These are phyloP conservation scores for Ctenosaura bakeri DNA, from an alignment of 2,797 vertebrate genomes.

Conservation along the genomic window DNA sequence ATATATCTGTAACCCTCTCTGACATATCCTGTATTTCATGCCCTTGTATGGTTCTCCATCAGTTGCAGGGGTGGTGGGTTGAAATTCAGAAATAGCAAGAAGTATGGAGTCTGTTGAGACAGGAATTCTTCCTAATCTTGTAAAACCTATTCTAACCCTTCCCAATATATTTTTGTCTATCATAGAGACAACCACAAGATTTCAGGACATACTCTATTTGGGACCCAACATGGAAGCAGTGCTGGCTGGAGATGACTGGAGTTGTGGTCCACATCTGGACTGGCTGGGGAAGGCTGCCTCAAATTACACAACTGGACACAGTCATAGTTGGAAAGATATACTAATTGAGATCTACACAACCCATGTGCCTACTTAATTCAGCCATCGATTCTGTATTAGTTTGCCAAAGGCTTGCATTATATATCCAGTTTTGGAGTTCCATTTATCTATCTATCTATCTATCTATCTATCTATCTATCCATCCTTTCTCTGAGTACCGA, in stretches of 20 bases:
- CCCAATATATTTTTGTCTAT: no score
- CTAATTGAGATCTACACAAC: no score
- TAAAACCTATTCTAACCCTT: not conserved
- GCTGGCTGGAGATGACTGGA: not conserved
- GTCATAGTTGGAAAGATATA: no score
- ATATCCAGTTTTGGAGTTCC: no score
- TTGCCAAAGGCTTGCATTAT: not conserved
- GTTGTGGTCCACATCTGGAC: not conserved
- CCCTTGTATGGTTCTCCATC: not conserved
- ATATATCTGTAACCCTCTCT: not conserved
- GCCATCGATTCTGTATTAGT: not conserved
- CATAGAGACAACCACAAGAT: not conserved
- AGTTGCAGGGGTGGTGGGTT: not conserved
- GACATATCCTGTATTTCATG: not conserved
- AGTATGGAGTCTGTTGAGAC: not conserved
- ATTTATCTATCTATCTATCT: no score
- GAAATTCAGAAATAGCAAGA: not conserved
- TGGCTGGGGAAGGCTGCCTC: not conserved
- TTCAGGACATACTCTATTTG: no score
- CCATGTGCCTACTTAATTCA: not conserved
- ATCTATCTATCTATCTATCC: no score
- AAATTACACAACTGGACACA: not conserved
- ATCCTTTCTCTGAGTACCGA: no score
- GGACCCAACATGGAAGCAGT: no score
- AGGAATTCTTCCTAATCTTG: not conserved